Base-by-base conservation (phyloP, 2,888 invertebrate species). In the Tiliacea aurago region DNA sequence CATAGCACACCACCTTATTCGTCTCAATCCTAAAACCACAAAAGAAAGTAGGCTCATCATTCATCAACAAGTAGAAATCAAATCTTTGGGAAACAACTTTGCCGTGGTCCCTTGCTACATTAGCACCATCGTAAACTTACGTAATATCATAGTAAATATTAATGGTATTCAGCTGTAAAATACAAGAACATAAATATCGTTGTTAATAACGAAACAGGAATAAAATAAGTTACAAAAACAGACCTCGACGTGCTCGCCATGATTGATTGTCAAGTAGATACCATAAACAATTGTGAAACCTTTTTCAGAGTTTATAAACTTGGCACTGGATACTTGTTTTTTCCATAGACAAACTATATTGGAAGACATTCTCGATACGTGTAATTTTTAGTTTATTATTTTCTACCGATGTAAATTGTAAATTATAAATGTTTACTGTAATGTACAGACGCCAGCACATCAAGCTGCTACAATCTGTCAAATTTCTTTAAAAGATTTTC, bases 1-100 rank as follows among this genome's bases (percentile, higher is more conserved):
- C 98, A 94, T 98, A 98, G 93, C 99, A 99, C 91, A 98, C 98
- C 88, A 99, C 98, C 95, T 97, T 98, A 92, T 98, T 98, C 91
- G 95, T 96, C 93, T 97, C 97, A 90, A 96, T 97, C 96, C 97
- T 97, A 92, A 92, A 96, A 96, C 88, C 92, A 93, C 91, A 95
- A 94, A 93, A 87, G 92, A 94, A 94, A 94, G 93, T 90, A 88
- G 87, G 88, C 79, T 90, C 87, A 89, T 85, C 81, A 89, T 84
- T 88, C 87, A 89, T 89, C 90, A 93, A 91, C 91, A 93, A 92
- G 92, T 94, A 93, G 92, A 93, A 92, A 93, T 91, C 89, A 87
- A 83, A 87, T 78, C 87, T 88, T 88, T 87, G 86, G 82, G 84
- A 87, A 87, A 86, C 83, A 83, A 86, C 79, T 87, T 88, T 81